These are phyloP conservation scores for Gymnogyps californianus DNA, from an alignment of 2,113 vertebrate species.

Conservation along the genomic window DNA sequence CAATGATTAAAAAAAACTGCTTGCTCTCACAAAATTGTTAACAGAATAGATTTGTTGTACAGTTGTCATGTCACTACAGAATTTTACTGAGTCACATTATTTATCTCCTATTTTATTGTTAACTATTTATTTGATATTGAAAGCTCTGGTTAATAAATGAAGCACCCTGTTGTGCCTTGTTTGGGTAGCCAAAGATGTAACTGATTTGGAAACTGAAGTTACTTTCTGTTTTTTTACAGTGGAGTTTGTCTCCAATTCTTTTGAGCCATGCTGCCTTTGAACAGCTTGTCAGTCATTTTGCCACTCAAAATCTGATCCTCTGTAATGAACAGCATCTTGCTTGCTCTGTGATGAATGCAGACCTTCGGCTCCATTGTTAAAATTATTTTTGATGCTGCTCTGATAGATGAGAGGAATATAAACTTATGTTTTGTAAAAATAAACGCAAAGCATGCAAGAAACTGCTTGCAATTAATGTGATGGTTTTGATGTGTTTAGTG, in stretches of 20 bases:
- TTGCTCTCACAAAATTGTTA: neutral
- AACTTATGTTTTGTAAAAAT: neutral
- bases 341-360: neutral
- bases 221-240: neutral
- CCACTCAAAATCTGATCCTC: neutral
- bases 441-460: neutral
- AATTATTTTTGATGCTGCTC: neutral
- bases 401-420: neutral
- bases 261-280: neutral
- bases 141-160: neutral
- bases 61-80: neutral
- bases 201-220: neutral
- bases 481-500: neutral
- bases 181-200: neutral
- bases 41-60: neutral
- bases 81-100: neutral
- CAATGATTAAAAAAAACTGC: neutral
- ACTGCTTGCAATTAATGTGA: neutral
- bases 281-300: neutral
- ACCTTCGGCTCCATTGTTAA: neutral
- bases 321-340: neutral
- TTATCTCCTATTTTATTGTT: neutral
- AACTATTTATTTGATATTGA: neutral
- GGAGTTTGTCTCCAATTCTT: neutral
- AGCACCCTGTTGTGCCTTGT: neutral